Base-by-base conservation (phyloP, 2,797 vertebrate species). In the Phalanger gymnotis region DNA sequence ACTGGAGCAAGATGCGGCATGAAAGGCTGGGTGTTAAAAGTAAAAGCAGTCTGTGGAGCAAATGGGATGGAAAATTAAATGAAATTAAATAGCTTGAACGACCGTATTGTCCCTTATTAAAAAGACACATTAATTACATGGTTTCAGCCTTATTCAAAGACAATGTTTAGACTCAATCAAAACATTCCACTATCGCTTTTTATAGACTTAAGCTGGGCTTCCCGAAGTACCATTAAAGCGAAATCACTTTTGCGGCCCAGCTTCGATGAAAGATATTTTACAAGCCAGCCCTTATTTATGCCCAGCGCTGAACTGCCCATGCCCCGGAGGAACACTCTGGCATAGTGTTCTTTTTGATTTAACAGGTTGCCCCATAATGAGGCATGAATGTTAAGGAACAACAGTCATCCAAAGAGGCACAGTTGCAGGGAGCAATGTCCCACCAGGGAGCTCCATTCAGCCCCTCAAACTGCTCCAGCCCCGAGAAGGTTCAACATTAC, bases 21-120 rank as follows among this genome's bases (percentile, higher is more conserved):
- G 99, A 99, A 99, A 99, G 99, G 97, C 99, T 99, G 98, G 97
- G 99, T 99, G 99, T 99, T 99, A 99, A 98, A 98, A 99, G 98
- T 98, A 99, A 99, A 99, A 98, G 99, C 99, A 99, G 99, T 98
- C 99, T 99, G 99, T 99, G 98, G 97, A 99, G 99, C 99, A 99
- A 99, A 99, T 99, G 99, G 99, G 99, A 99, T 99, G 99, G 99
- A 99, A 99, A 99, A 99, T 99, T 99, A 99, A 99, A 99, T 99
- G 99, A 99, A 99, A 99, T 99, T 99, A 99, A 99, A 99, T 99
- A 99, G 99, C 99, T 99, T 99, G 99, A 99, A 99, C 99, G 99
- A 98, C 98, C 98, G 98, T 99, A 99, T 99, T 99, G 99, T 99
- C 98, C 99, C 98, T 98, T 98, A 99, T 99, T 99, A 99, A 99